Percentiles rank a stretch among this genome's conserved stretches.
These are phyloP conservation scores for Parthenolecanium corni DNA, from an alignment of 2,888 invertebrate species.

Conservation along the genomic window DNA sequence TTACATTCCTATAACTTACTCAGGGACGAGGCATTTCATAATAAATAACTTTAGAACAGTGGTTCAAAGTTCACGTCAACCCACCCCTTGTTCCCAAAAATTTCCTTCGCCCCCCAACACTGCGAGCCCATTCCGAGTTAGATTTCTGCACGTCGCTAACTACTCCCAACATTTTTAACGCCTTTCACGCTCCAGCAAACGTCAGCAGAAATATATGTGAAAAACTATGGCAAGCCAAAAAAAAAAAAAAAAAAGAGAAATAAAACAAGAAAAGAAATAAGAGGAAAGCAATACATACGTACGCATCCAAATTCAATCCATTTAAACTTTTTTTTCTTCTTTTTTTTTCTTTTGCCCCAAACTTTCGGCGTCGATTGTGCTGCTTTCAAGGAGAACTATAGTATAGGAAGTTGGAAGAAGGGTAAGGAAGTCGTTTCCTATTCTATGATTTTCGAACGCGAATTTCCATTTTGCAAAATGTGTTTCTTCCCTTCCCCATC, in stretches of 20 bases:
- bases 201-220: too few species aligned
- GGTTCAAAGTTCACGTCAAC: too few species aligned
- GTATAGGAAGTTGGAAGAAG: not conserved
- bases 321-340: slow-evolving; percentile 14
- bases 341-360: not conserved
- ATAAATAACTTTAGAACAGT: too few species aligned
- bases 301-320: slow-evolving; percentile 12
- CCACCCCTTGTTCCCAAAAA: too few species aligned
- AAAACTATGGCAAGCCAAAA: not conserved
- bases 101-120: too few species aligned
- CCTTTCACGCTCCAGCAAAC: too few species aligned
- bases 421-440: slow-evolving; percentile 8
- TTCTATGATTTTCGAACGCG: slow-evolving; percentile 12
- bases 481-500: not conserved
- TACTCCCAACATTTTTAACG: too few species aligned
- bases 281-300: not conserved
- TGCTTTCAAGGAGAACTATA: not conserved
- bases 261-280: not conserved
- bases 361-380: not conserved
- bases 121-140: too few species aligned
- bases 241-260: slow-evolving; percentile 12
- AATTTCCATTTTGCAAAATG: slow-evolving; percentile 1
- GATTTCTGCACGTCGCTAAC: too few species aligned
- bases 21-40: too few species aligned
- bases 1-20: too few species aligned